Percentiles rank a stretch among this genome's conserved stretches.
phyloP scores from a whole-genome alignment of 2,797 vertebrate genomes.

The Molothrus aeneus region DNA sequence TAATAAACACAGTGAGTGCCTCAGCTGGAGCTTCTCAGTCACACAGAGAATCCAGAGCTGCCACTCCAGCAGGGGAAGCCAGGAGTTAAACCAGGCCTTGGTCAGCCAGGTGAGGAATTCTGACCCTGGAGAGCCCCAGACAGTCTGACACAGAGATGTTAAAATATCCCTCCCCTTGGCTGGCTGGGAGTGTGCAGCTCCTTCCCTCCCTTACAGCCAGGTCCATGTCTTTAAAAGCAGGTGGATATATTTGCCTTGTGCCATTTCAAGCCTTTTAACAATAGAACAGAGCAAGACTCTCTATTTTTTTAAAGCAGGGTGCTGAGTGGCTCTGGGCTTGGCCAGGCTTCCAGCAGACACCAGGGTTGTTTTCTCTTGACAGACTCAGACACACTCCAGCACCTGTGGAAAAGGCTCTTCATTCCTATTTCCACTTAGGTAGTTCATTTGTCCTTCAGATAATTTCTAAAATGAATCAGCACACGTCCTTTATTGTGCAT shows the following conservation, averaged over 20 bases:
- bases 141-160: neutral
- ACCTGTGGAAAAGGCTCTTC: neutral
- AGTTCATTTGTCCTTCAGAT: neutral
- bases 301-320: neutral
- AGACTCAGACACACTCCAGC: neutral
- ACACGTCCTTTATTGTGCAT: neutral
- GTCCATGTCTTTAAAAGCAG: neutral
- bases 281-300: neutral
- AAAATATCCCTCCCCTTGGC: neutral
- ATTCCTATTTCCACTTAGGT: neutral
- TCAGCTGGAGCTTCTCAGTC: neutral
- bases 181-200: neutral
- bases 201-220: neutral
- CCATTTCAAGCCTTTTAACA: neutral
- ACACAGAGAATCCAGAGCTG: neutral
- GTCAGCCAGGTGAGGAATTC: neutral
- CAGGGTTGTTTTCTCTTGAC: neutral
- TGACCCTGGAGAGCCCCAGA: neutral
- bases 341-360: neutral
- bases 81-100: neutral
- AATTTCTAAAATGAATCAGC: neutral
- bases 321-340: neutral
- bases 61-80: neutral
- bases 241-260: neutral
- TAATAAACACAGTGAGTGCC: neutral